Conservation (phyloP, 2,888 invertebrate species). For the Apodemia duryi region DNA sequence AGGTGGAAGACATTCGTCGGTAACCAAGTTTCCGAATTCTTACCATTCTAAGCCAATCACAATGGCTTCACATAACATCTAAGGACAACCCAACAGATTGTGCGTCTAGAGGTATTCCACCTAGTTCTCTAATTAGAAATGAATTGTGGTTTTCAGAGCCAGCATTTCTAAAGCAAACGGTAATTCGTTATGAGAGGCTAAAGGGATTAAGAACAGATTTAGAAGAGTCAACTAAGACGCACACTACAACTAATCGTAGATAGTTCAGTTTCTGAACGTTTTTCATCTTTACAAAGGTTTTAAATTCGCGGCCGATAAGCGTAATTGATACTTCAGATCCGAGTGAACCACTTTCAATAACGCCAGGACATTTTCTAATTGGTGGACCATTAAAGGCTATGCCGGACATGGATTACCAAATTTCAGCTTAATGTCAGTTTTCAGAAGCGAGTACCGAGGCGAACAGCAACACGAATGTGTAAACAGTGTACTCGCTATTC, state of each 20-base stretch:
- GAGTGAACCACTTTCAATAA: not conserved
- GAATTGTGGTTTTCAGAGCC: not conserved
- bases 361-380: not conserved
- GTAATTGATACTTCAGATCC: not conserved
- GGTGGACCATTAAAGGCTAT: not conserved
- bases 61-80: not conserved
- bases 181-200: not conserved
- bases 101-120: not conserved
- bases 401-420: not conserved
- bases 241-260: not conserved
- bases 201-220: not conserved
- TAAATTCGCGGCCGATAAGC: not conserved
- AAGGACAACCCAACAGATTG: not conserved
- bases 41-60: not conserved
- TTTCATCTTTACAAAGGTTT: not conserved
- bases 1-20: not conserved
- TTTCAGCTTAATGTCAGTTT: not conserved
- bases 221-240: not conserved
- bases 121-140: not conserved
- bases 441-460: no score
- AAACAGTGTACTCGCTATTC: no score
- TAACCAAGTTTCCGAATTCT: constrained; percentile 2
- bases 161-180: not conserved
- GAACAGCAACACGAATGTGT: no score
- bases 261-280: not conserved